These are phyloP conservation scores for Desoria tigrina DNA, from an alignment of 2,888 invertebrate species.

Conservation along the genomic window DNA sequence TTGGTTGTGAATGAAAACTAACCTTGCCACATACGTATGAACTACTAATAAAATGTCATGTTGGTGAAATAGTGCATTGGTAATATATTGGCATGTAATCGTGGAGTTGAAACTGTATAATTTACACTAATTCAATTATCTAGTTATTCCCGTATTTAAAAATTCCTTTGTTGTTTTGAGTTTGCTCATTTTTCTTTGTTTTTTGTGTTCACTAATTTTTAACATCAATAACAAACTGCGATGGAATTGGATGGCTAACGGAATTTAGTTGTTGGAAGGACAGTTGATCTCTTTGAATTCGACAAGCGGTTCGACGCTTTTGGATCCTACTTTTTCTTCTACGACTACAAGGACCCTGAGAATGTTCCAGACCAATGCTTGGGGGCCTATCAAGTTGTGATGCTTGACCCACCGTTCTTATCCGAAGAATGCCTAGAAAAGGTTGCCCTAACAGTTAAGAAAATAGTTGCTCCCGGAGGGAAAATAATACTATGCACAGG, in stretches of 20 bases:
- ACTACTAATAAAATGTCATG: too few species aligned
- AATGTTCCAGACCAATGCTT: constrained; percentile 66
- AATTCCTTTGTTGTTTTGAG: too few species aligned
- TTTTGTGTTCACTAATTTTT: too few species aligned
- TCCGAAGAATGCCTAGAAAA: constrained; percentile 88
- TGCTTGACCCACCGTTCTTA: constrained; percentile 94
- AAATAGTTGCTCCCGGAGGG: constrained; percentile 65
- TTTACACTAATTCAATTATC: too few species aligned
- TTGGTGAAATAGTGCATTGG: too few species aligned
- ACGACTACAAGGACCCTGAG: constrained; percentile 82
- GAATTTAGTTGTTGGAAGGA: constrained; percentile 55
- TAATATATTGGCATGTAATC: too few species aligned
- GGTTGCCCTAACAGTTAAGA: constrained; percentile 74
- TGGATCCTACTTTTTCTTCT: constrained; percentile 76
- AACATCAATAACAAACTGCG: too few species aligned
- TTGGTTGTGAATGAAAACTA: too few species aligned
- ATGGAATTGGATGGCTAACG: constrained; percentile 24
- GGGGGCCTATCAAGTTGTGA: constrained; percentile 73
- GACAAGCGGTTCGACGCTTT: constrained; percentile 79
- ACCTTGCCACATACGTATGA: too few species aligned
- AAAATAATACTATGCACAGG: constrained; percentile 88
- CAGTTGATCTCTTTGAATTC: constrained; percentile 78
- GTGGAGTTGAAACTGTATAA: too few species aligned
- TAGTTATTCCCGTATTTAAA: too few species aligned
- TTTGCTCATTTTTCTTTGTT: too few species aligned